Percentiles rank a stretch among this genome's conserved stretches.
phyloP scores from a whole-genome alignment of 1,140 invertebrate species.

The Cyclina sinensis region DNA sequence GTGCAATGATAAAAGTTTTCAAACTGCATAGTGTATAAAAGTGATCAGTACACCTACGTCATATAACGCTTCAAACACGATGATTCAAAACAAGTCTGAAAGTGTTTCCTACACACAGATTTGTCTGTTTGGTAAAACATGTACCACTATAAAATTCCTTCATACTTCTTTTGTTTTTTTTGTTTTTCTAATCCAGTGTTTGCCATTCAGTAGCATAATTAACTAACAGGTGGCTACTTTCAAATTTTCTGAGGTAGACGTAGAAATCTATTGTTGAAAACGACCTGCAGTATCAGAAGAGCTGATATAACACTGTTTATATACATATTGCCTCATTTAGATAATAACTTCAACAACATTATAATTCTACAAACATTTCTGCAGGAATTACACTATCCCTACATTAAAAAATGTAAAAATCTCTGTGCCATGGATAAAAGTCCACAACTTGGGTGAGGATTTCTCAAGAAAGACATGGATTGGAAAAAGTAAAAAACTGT shows the following conservation, averaged over 20 bases:
- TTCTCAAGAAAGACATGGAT: conserved; percentile 53
- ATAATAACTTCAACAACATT: conserved; percentile 7
- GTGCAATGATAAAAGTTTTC: conserved; percentile 20
- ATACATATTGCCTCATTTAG: conserved; percentile 38
- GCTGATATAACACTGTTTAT: conserved; percentile 28
- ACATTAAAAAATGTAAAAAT: background rate
- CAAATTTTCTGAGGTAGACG: conserved; percentile 39
- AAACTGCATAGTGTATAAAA: conserved; percentile 50
- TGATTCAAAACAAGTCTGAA: conserved; percentile 9
- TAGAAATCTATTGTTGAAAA: conserved; percentile 40
- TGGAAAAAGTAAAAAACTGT: conserved; percentile 52
- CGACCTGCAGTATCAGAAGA: conserved; percentile 1
- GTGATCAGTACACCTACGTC: conserved; percentile 9
- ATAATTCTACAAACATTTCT: background rate
- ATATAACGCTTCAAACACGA: background rate
- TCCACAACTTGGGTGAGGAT: conserved; percentile 47
- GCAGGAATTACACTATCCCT: background rate
- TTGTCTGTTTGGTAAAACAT: background rate
- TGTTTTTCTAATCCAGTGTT: no score
- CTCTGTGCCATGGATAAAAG: conserved; percentile 34
- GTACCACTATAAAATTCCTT: background rate
- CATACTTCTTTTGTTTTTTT: background rate
- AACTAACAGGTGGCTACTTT: conserved; percentile 11
- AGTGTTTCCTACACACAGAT: no score
- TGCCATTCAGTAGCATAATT: background rate